Evolutionary conservation across 2,888 invertebrate species (phyloP), one percentile per base, ranked within the genome.

Genomic region (Chydorus sphaericus): DNA sequence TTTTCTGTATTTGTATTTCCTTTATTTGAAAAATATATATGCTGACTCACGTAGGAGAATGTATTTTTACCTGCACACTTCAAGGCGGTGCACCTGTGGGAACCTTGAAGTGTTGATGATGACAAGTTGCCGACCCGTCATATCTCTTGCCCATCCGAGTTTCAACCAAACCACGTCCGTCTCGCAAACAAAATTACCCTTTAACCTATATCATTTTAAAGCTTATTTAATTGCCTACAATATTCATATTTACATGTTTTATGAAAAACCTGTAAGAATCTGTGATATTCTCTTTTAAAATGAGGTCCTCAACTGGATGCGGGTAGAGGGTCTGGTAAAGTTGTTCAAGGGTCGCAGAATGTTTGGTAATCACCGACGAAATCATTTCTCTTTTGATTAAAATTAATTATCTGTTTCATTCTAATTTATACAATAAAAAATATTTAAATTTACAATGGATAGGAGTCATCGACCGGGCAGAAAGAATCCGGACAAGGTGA

Each of bases 91-190:
- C 33, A 62, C 65, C 60, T 68, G 67, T 10, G 67, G 66, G 56
- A 63, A 67, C 29, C 64, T 63, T 23, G 65, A 65, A 4, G 67
- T 67, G 59, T 67, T 67, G 28, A 68, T 60, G 18, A 67, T 64
- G 14, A 66, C 63, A 16, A 66, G 63, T 66, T 66, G 66, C 56
- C 65, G 63, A 6, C 65, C 65, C 44, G 62, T 63, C 62, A 66
- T 62, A 60, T 66, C 67, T 54, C 64, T 65, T 2, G 66, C 66
- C 66, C 67, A 68, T 44, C 67, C 66, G 11, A 66, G 66, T 56
- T 66, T 61, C 26, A 66, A 61, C 55, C 66, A 66, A 6, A 64
- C 61, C n/a, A 66, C 65, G 51, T 64, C 64, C 36, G 65, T 65
- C 58, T 66, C 66, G 55, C 66, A 67, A 37, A 66, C 65, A 54